A percentile compares a stretch with the other conserved stretches of the same genome.
Conservation (phyloP, 2,797 vertebrate genomes). For the Hoplostethus atlanticus region DNA sequence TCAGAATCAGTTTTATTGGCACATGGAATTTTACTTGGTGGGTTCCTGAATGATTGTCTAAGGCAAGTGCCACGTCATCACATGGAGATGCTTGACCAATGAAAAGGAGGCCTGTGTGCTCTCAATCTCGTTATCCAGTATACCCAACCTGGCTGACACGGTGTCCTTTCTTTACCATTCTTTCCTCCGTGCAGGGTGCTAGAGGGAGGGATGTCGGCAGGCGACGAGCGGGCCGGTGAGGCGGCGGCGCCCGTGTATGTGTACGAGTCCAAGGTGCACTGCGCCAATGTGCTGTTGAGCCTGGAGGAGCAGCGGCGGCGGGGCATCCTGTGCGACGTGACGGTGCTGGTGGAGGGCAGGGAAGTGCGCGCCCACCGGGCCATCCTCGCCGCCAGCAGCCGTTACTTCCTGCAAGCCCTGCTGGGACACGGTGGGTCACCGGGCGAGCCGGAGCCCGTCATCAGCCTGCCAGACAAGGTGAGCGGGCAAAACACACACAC, state of each 20-base stretch:
- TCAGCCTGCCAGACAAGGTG: conserved; percentile 96
- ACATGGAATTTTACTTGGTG: too few species aligned
- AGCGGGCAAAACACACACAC: conserved; percentile 27
- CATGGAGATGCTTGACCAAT: background rate
- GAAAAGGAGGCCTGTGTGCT: background rate
- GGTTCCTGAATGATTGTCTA: too few species aligned
- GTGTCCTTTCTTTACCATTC: background rate
- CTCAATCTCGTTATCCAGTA: background rate
- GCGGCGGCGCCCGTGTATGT: conserved; percentile 94
- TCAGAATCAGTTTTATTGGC: too few species aligned
- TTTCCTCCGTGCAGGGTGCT: conserved; percentile 45
- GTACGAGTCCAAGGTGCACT: conserved; percentile 97
- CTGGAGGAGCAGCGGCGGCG: conserved; percentile 96
- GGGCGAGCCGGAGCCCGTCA: conserved; percentile 89
- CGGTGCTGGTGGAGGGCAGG: conserved; percentile 92
- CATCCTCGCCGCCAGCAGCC: conserved; percentile 94
- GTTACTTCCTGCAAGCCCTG: conserved; percentile 95
- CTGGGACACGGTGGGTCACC: conserved; percentile 81
- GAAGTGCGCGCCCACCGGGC: conserved; percentile 95
- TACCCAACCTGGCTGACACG: background rate
- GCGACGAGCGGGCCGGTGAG: conserved; percentile 79
- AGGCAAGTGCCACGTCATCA: too few species aligned
- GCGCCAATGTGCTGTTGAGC: conserved; percentile 95
- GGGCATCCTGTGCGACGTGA: conserved; percentile 96
- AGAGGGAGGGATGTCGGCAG: conserved; percentile 72